These are phyloP conservation scores for Dichetophora obliterata DNA, from an alignment of 2,888 invertebrate species.

Conservation along the genomic window DNA sequence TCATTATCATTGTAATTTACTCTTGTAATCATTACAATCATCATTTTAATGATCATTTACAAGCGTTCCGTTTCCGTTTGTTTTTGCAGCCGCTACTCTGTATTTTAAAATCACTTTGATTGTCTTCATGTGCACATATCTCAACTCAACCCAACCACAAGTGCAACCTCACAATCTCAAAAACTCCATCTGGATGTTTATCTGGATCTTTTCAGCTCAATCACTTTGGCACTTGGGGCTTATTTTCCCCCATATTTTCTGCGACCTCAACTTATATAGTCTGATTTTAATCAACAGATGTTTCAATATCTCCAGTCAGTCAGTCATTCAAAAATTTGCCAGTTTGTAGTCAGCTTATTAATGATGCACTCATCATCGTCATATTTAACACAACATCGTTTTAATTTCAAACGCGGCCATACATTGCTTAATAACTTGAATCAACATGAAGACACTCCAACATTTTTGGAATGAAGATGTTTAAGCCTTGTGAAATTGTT, in stretches of 20 bases:
- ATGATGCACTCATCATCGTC: neutral
- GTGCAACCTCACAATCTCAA: no score
- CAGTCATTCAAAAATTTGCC: slow-evolving; percentile 23
- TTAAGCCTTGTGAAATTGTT: no score
- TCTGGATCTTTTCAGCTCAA: neutral
- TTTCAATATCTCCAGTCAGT: slow-evolving; percentile 17
- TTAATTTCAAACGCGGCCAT: neutral
- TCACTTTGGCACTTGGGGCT: slow-evolving; percentile 17
- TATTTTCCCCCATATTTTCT: neutral
- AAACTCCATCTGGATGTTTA: slow-evolving; percentile 3
- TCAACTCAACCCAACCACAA: neutral
- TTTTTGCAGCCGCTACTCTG: neutral
- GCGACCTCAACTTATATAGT: neutral
- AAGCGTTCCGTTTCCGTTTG: slow-evolving; percentile 22
- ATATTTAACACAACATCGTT: neutral
- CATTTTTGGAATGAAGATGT: no score
- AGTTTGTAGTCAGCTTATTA: neutral
- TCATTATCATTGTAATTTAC: no score
- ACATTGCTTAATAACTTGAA: no score
- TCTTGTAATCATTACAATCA: no score
- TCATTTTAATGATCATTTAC: neutral
- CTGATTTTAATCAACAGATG: slow-evolving; percentile 32
- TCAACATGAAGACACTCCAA: no score
- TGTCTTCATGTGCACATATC: neutral
- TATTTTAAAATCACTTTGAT: slow-evolving; percentile 1